Evolutionary conservation across 2,113 vertebrate genomes (phyloP).

Genomic region (Heteronetta atricapilla): DNA sequence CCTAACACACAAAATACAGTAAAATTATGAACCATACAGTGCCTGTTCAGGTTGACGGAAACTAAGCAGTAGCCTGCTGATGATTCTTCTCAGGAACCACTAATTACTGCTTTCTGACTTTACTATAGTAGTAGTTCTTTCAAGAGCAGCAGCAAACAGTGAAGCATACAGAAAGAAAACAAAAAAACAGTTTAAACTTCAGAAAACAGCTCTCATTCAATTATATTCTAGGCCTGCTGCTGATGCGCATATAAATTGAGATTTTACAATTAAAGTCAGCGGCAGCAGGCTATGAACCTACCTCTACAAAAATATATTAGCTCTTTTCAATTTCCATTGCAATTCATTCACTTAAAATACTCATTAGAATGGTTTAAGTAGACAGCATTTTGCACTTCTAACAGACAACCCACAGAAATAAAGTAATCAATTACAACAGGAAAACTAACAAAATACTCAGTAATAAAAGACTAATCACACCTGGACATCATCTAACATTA

Average conservation of each 20-base stretch:
- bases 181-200: neutral
- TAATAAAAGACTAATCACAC: neutral
- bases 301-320: neutral
- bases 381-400: neutral
- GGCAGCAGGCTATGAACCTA: neutral
- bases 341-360: neutral
- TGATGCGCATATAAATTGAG: neutral
- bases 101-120: neutral
- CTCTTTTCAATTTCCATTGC: neutral
- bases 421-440: neutral
- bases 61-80: neutral
- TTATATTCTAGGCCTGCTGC: neutral
- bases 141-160: neutral
- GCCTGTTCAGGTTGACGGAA: neutral
- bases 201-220: neutral
- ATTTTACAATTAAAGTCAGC: neutral
- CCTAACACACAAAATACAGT: conserved; percentile 68
- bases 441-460: neutral
- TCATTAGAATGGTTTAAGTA: neutral
- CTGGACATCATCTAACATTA: neutral
- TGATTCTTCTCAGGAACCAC: neutral
- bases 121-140: neutral
- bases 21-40: neutral
- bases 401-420: neutral
- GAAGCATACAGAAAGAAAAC: neutral